Conservation (phyloP, 53 echinoderm and acorn worm species). For the Antedon mediterranea region DNA sequence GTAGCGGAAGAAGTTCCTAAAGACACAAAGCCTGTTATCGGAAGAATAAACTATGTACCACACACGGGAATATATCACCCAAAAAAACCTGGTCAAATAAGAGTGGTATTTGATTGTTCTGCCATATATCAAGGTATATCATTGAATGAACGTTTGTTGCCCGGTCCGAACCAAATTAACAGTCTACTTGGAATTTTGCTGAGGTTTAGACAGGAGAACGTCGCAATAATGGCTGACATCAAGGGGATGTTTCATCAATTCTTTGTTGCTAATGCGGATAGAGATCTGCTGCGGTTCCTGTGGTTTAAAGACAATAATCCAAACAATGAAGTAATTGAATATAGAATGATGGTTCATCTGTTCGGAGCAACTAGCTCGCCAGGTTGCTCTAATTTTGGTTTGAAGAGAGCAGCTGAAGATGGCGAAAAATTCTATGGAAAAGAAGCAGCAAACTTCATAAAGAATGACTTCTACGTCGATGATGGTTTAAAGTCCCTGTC, state of each 20-base stretch:
- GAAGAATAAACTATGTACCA: constrained; percentile 26
- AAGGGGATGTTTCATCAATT: constrained; percentile 31
- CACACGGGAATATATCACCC: constrained; percentile 13
- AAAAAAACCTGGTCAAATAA: background rate
- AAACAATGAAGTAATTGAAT: background rate
- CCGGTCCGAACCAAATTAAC: background rate
- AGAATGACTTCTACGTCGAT: no score
- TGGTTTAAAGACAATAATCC: constrained; percentile 24
- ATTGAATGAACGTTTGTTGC: background rate
- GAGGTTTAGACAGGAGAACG: constrained; percentile 14
- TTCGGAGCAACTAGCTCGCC: constrained; percentile 38
- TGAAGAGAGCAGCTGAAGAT: no score
- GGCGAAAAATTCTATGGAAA: no score
- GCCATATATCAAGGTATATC: background rate
- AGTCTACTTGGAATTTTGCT: constrained; percentile 11
- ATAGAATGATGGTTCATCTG: constrained; percentile 26
- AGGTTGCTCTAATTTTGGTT: no score
- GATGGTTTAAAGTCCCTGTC: no score
- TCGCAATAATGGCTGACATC: constrained; percentile 17
- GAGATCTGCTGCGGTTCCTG: constrained; percentile 20
- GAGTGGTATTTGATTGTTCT: constrained; percentile 3
- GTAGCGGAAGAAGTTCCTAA: constrained; percentile 6
- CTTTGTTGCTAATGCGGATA: background rate
- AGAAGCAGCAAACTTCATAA: no score
- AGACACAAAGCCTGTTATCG: background rate